Percentiles rank a stretch among this genome's conserved stretches.
Evolutionary conservation across 2,888 invertebrate species (phyloP).

Genomic region (Julus scandinavius): DNA sequence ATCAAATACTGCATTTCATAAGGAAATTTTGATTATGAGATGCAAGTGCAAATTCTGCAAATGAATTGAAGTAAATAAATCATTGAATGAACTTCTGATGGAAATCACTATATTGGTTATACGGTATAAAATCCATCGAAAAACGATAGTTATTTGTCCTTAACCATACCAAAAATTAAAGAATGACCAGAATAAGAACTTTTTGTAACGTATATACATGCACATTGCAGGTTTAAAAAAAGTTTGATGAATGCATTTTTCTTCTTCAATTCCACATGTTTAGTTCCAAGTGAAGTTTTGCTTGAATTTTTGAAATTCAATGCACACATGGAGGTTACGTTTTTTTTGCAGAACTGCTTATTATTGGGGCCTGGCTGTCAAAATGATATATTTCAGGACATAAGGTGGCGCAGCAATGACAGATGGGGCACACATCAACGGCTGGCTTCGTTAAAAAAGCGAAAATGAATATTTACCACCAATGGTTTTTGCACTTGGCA

Average conservation of each 20-base stretch:
- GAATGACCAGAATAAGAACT: too few species aligned
- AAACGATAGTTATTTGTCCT: too few species aligned
- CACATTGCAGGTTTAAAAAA: too few species aligned
- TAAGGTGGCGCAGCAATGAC: conserved; percentile 28
- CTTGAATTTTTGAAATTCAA: conserved; percentile 2
- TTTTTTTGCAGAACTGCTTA: conserved; percentile 20
- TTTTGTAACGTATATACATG: too few species aligned
- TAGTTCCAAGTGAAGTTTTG: not conserved
- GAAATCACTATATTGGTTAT: too few species aligned
- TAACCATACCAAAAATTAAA: too few species aligned
- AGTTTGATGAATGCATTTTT: not conserved
- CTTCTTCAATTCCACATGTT: not conserved
- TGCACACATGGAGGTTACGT: not conserved
- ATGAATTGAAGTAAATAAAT: too few species aligned
- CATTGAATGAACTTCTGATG: too few species aligned
- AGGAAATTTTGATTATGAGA: not conserved
- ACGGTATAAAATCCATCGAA: too few species aligned
- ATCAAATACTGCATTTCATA: not conserved
- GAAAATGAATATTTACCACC: conserved; percentile 42
- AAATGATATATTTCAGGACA: conserved; percentile 35
- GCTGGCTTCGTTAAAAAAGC: not conserved
- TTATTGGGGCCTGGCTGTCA: conserved; percentile 21
- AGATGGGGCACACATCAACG: conserved; percentile 39
- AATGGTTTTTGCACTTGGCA: conserved; percentile 30
- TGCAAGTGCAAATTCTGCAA: too few species aligned